phyloP scores from a whole-genome alignment of 2,113 vertebrate species.

The Vulpes ferrilata region DNA sequence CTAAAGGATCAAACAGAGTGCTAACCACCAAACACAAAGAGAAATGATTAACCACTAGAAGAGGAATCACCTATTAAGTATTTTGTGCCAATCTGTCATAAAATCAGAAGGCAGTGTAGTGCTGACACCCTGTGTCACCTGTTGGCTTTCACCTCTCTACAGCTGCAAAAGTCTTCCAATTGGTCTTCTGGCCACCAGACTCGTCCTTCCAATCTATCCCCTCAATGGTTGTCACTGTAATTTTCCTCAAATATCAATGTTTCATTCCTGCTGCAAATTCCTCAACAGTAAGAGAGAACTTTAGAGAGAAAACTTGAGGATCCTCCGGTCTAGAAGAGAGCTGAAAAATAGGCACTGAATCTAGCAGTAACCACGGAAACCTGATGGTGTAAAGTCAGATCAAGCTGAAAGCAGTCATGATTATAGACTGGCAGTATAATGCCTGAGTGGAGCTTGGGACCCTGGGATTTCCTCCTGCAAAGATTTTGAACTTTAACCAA shows the following conservation, averaged over 20 bases:
- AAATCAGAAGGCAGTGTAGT: neutral
- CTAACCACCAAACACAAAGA: neutral
- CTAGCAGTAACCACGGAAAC: neutral
- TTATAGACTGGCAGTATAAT: neutral
- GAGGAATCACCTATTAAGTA: neutral
- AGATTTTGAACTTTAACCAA: neutral
- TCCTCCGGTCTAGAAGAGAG: neutral
- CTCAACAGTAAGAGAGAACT: slow-evolving; percentile 20
- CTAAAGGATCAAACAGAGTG: neutral
- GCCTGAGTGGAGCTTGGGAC: neutral
- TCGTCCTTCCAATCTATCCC: neutral
- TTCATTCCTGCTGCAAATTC: slow-evolving; percentile 40
- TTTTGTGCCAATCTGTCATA: neutral
- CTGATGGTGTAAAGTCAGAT: neutral
- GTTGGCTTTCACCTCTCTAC: neutral
- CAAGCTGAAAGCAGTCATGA: neutral
- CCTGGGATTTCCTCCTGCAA: neutral
- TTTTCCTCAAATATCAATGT: neutral
- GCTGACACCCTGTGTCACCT: neutral
- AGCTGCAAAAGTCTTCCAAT: neutral
- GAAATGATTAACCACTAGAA: neutral
- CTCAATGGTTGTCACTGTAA: neutral
- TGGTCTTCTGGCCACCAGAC: neutral
- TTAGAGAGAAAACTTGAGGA: neutral
- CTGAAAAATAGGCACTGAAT: neutral